Percentiles rank a stretch among this genome's conserved stretches.
Conservation (phyloP, 1,140 invertebrate species). For the Aphaenogaster ashmeadi region DNA sequence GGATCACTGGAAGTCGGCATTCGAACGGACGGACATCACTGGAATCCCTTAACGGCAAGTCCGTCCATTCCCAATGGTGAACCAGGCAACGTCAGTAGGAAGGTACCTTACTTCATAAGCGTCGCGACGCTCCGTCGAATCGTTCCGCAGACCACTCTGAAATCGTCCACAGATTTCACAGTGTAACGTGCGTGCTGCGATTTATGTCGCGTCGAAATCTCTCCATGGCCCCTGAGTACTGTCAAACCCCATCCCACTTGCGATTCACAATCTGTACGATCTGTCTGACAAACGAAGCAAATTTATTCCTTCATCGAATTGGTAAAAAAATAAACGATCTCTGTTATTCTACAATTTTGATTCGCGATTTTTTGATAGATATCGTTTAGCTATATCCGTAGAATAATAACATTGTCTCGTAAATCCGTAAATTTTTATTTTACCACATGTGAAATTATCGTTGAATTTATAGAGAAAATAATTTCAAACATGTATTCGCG, state of each 20-base stretch:
- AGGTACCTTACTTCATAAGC: slow-evolving; percentile 60
- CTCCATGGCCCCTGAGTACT: slow-evolving; percentile 14
- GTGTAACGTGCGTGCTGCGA: slow-evolving; percentile 41
- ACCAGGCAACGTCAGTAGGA: slow-evolving; percentile 67
- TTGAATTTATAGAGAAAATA: neutral
- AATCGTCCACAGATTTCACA: slow-evolving; percentile 45
- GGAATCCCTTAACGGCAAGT: slow-evolving; percentile 79
- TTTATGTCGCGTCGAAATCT: slow-evolving; percentile 51
- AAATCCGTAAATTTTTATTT: neutral
- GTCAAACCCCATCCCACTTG: neutral
- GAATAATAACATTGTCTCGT: neutral
- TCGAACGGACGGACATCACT: slow-evolving; percentile 78
- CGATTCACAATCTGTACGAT: neutral
- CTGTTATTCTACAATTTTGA: neutral
- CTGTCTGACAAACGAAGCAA: neutral
- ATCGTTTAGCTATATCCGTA: neutral
- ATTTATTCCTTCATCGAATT: slow-evolving; percentile 1
- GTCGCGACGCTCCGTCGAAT: slow-evolving; percentile 42
- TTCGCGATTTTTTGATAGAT: neutral
- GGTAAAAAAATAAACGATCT: neutral
- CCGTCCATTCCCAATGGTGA: slow-evolving; percentile 73
- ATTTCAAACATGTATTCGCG: neutral
- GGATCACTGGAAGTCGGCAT: slow-evolving; percentile 81
- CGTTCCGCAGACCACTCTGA: slow-evolving; percentile 6
- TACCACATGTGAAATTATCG: neutral